These are phyloP conservation scores for Tinamus guttatus DNA, from an alignment of 2,113 vertebrate genomes.

Conservation along the genomic window DNA sequence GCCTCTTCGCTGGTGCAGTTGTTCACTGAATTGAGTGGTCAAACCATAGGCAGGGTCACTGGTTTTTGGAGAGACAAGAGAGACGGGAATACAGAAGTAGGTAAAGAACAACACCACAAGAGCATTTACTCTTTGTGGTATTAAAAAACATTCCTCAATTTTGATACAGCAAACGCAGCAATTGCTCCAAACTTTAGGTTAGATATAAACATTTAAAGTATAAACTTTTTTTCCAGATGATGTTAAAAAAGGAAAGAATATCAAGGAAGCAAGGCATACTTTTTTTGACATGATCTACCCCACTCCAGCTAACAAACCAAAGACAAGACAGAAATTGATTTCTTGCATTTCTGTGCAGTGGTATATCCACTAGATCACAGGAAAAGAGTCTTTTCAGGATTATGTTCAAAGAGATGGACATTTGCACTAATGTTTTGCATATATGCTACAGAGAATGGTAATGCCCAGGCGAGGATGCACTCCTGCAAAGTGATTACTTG, in stretches of 20 bases:
- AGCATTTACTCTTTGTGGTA: not conserved
- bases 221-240: not conserved
- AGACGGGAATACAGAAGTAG: too few relatives aligned
- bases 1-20: too few relatives aligned
- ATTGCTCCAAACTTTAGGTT: not conserved
- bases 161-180: not conserved
- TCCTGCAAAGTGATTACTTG: not conserved
- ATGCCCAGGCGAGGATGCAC: fast-evolving
- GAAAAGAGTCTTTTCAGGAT: not conserved
- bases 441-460: not conserved
- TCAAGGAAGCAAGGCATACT: not conserved
- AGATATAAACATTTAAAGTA: not conserved
- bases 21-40: too few relatives aligned
- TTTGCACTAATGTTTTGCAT: not conserved
- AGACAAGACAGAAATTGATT: not conserved
- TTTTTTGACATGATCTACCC: not conserved
- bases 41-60: too few relatives aligned
- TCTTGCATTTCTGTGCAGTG: not conserved
- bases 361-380: not conserved
- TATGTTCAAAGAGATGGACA: not conserved
- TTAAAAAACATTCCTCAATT: not conserved
- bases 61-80: too few relatives aligned
- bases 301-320: not conserved
- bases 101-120: not conserved
- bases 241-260: not conserved